These are phyloP conservation scores for Lithophane ornitopus DNA, from an alignment of 2,888 invertebrate genomes.

Conservation along the genomic window DNA sequence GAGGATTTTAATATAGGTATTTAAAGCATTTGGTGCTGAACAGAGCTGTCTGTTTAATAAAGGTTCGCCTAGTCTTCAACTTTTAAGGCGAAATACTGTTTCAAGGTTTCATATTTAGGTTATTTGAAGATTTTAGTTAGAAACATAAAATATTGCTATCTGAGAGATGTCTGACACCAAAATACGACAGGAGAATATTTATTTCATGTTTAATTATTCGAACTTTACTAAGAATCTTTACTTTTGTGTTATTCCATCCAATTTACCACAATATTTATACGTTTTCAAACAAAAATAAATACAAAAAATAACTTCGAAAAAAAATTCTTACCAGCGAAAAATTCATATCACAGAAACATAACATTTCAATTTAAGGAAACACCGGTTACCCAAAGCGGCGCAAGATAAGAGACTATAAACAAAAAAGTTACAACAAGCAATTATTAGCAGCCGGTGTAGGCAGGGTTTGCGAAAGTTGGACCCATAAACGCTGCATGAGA, in stretches of 20 bases:
- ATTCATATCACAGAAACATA: conserved; percentile 52
- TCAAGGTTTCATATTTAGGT: neutral
- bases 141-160: neutral
- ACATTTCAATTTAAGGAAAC: conserved; percentile 62
- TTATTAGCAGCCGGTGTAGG: conserved; percentile 67
- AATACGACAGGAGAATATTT: neutral
- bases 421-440: conserved; percentile 70
- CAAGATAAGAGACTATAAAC: conserved; percentile 60
- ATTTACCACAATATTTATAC: neutral
- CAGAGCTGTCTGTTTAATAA: conserved; percentile 47
- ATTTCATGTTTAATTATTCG: neutral
- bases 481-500: conserved; percentile 76
- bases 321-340: conserved; percentile 33
- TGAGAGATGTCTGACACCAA: neutral
- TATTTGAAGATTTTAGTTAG: neutral
- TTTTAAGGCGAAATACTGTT: conserved; percentile 10
- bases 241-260: neutral
- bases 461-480: conserved; percentile 68
- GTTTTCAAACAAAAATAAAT: neutral
- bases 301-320: neutral
- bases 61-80: conserved; percentile 37
- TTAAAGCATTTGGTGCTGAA: conserved; percentile 46
- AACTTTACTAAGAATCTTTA: neutral
- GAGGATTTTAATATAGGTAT: conserved; percentile 57
- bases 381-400: conserved; percentile 51